A percentile compares a stretch with the other conserved stretches of the same genome.
Evolutionary conservation across 30 jellyfish, hydroid and myxozoan species (phyloP).

Genomic region (Chironex yamaguchii): DNA sequence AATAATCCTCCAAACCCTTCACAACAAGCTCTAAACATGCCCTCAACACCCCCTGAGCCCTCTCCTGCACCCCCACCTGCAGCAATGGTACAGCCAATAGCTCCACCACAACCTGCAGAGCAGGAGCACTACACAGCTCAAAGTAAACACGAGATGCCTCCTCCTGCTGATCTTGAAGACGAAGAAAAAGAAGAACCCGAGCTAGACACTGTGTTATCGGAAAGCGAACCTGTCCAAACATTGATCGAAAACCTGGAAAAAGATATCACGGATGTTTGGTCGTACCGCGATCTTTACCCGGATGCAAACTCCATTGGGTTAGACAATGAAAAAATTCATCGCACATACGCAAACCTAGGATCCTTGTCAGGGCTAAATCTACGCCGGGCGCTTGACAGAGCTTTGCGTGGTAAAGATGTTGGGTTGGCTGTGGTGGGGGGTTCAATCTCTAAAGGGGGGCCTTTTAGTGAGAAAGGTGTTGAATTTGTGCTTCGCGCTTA

Average conservation of each 20-base stretch:
- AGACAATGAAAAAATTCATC: constrained; percentile 95
- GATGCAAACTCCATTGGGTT: constrained; percentile 95
- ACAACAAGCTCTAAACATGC: background rate
- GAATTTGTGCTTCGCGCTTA: constrained; percentile 93
- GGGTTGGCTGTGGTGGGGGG: constrained; percentile 99
- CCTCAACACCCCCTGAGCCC: constrained; percentile 9
- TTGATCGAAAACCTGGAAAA: constrained; percentile 92
- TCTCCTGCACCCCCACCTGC: constrained; percentile 27
- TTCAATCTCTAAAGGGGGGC: constrained; percentile 99
- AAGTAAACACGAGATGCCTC: constrained; percentile 75
- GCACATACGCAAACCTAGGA: constrained; percentile 96
- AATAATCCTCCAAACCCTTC: background rate
- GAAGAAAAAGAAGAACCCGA: constrained; percentile 72
- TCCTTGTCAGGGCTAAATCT: constrained; percentile 93
- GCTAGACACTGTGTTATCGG: constrained; percentile 84
- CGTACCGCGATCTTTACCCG: constrained; percentile 85
- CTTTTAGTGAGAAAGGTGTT: constrained; percentile 97
- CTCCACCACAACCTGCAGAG: constrained; percentile 38
- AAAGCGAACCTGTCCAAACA: constrained; percentile 93
- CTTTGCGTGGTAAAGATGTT: constrained; percentile 98
- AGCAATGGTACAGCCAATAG: constrained; percentile 29
- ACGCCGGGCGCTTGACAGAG: constrained; percentile 92
- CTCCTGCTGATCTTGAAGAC: constrained; percentile 66
- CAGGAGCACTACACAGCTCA: constrained; percentile 18
- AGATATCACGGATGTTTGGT: constrained; percentile 99